These are phyloP conservation scores for Actinemys pallida DNA, from an alignment of 2,113 vertebrate species.

Conservation along the genomic window DNA sequence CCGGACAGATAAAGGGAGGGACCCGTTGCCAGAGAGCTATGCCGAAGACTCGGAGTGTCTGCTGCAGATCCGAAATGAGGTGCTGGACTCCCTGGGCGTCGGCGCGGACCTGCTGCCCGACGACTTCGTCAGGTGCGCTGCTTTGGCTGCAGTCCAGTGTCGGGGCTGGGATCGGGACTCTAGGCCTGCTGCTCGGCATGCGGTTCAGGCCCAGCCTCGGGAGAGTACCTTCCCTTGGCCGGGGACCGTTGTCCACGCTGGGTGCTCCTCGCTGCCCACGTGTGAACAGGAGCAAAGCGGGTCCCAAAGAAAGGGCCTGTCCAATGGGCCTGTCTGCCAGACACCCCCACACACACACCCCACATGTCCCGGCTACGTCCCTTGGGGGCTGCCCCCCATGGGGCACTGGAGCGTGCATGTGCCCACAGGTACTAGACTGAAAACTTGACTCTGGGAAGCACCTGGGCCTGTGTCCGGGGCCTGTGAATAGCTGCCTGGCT, in stretches of 20 bases:
- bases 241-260: neutral
- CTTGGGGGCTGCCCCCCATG: too few species aligned
- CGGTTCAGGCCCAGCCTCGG: neutral
- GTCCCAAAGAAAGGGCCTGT: neutral
- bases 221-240: too few species aligned
- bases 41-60: constrained; percentile 81
- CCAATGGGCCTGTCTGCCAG: too few species aligned
- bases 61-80: constrained; percentile 84
- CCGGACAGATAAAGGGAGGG: constrained; percentile 88
- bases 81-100: constrained; percentile 83
- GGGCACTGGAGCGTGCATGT: neutral
- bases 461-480: neutral
- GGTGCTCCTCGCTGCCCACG: too few species aligned
- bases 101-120: constrained; percentile 81
- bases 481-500: neutral
- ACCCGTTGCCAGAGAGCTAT: constrained; percentile 82
- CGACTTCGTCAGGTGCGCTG: constrained; percentile 87
- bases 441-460: too few species aligned
- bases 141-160: too few species aligned
- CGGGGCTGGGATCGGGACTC: neutral
- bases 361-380: neutral
- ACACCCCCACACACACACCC: too few species aligned
- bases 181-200: neutral
- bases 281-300: neutral
- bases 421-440: neutral